Evolutionary conservation across 1,140 invertebrate genomes (phyloP), one percentile per base, ranked within the genome.

Genomic region (Sycophila sp.): DNA sequence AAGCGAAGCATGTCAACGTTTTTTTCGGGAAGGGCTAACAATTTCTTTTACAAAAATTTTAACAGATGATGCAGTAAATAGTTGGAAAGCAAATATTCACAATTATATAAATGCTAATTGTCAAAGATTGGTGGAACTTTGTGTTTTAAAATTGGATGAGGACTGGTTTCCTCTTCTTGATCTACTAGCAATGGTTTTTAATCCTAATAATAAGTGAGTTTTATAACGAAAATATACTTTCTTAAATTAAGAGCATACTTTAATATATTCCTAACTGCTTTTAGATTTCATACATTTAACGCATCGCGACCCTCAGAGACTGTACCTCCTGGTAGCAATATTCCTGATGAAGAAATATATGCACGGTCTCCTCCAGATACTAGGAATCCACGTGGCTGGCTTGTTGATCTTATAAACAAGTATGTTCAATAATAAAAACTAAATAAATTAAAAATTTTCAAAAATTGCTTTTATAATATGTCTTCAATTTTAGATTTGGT

Each of bases 41-140:
- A 92, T 96, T 73, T 98, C 96, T 51, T 99, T 99, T 86, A 96
- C 94, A 17, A 98, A 98, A 88, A 97, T 99, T 81, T 89, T 98
- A 76, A 98, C 97, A n/a, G 97, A 99, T 87, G 97, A 99, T 83
- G 97, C 97, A 53, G 97, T 99, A 36, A 96, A 94, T 79, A 97
- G 95, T 79, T 99, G 97, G 97, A 98, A 98, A 86, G 91, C 92
- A 80, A 98, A 98, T 84, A 98, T 98, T 79, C 97, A 98, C 85
- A 93, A 93, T 84, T 98, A 94, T 87, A 98, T 99, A 76, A 91
- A 96, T 78, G 92, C 94, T 75, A 98, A 98, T 80, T 98, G 96
- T 83, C 92, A 96, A 82, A 93, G 94, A 81, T 88, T 98, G 62
- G 91, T 99, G 59, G 95, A 98, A 86, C 87, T 99, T 73, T 96